phyloP scores from a whole-genome alignment of 2,797 vertebrate species.

The Streptopelia turtur region DNA sequence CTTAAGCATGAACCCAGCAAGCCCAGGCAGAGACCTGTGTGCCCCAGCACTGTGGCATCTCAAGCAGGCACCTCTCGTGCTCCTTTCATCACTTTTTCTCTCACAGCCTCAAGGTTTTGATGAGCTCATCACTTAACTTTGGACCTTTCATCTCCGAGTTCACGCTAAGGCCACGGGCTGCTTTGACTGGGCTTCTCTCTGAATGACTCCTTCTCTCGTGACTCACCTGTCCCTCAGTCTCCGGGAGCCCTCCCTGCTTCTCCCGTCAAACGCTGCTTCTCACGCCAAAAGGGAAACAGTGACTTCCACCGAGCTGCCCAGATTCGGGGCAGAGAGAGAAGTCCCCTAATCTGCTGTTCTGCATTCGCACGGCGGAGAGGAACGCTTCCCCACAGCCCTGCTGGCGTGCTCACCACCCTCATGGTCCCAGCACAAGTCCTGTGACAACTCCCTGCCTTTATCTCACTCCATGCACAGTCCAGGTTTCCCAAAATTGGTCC shows the following conservation, averaged over 20 bases:
- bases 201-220: conserved; percentile 76
- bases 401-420: neutral
- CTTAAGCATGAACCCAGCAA: neutral
- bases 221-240: conserved; percentile 72
- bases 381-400: neutral
- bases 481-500: neutral
- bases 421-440: neutral
- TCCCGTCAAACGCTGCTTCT: conserved; percentile 1
- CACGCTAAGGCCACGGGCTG: conserved; percentile 69
- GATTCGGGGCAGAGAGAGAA: neutral
- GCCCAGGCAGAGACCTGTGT: conserved; percentile 26
- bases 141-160: conserved; percentile 69
- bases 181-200: conserved; percentile 79
- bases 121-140: conserved; percentile 62
- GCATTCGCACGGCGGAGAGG: neutral
- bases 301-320: neutral
- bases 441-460: neutral
- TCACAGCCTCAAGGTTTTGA: conserved; percentile 62
- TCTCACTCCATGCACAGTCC: neutral
- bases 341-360: neutral
- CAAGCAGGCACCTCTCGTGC: neutral
- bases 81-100: conserved; percentile 24
- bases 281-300: neutral
- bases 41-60: conserved; percentile 47
- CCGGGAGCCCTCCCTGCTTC: conserved; percentile 67